Percentiles rank a stretch among this genome's conserved stretches.
phyloP scores from a whole-genome alignment of 2,888 invertebrate genomes.

The Tryphoninae sp. region DNA sequence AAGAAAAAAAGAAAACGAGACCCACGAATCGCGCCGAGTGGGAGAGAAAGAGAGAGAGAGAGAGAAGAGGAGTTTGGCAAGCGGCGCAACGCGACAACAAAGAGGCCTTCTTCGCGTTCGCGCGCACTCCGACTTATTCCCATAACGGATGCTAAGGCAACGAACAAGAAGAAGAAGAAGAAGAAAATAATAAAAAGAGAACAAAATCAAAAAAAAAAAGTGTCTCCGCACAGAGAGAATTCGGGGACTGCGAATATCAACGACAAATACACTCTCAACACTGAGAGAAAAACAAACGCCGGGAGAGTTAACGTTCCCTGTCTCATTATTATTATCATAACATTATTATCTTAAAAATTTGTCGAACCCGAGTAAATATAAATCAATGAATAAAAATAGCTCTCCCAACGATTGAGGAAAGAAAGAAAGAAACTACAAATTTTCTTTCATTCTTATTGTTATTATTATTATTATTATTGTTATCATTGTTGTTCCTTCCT shows the following conservation, averaged over 20 bases:
- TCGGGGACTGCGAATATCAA: neutral
- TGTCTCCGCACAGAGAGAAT: constrained; percentile 54
- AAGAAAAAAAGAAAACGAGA: constrained; percentile 28
- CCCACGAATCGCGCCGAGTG: constrained; percentile 14
- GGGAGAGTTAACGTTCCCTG: neutral
- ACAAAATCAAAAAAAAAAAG: neutral
- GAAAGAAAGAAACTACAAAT: neutral
- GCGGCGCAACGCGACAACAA: constrained; percentile 68
- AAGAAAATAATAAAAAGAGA: neutral
- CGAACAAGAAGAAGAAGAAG: constrained; percentile 6
- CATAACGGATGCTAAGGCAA: constrained; percentile 17
- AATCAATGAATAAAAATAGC: no score
- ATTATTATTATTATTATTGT: neutral
- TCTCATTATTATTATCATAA: neutral
- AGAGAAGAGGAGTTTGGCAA: constrained; percentile 69
- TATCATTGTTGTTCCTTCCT: no score
- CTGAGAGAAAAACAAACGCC: neutral
- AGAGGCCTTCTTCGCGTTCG: constrained; percentile 59
- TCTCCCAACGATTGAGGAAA: no score
- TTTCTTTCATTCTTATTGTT: neutral
- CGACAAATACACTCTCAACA: neutral
- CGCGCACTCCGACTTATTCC: constrained; percentile 41
- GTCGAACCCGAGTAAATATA: no score
- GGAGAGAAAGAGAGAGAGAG: constrained; percentile 50
- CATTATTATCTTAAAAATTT: neutral